Base-by-base conservation (phyloP, 92 coral and sea anemone species). In the Epizoanthus illoricatus region DNA sequence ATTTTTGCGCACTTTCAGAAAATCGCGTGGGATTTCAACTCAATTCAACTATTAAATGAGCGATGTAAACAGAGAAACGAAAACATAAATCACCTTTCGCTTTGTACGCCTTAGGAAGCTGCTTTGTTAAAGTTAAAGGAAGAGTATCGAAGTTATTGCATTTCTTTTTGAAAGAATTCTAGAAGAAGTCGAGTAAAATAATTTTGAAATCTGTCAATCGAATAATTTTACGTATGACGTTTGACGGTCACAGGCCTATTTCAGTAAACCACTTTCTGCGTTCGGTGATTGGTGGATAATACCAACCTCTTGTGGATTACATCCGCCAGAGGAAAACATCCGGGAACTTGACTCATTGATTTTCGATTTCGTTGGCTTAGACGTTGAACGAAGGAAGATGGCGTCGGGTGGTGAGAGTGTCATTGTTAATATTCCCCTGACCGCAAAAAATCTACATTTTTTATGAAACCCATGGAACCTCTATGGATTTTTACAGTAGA, bases 401-500 rank as follows among this genome's bases (percentile, higher is more conserved):
- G 82, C 82, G 82, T 41, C 36, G 56, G 56, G 59, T 20, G 47
- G 41, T 23, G 60, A 41, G 81, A 64, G 23, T 63, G 65, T 42
- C 21, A 59, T 19, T 61, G 82, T 62, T 24, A 78, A 78, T 78
- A 21, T 78, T 78, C 71, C 66, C 58, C 72, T 43, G 60, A 78
- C 71, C 71, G 24, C 82, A 64, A 76, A n/a, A 63, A 61, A 40
- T 69, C 75, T 71, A 59, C 85, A 63, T 80, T 55, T 57, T 78
- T 59, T 63, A 64, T 66, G 39, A 90, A 91, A 87, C 88, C 92
- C 88, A 89, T 89, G 94, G 94, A 88, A 93, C 86, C 81, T 85
- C 86, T 86, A 93, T 93, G 97, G 97, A 87, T 88, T 84, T 84
- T 61, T 88, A 90, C 85, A 79, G 58, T 74, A 84, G 86, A 84